Evolutionary conservation across 2,113 vertebrate genomes (phyloP), one percentile per base, ranked within the genome.

Genomic region (Lepisosteus oculatus): DNA sequence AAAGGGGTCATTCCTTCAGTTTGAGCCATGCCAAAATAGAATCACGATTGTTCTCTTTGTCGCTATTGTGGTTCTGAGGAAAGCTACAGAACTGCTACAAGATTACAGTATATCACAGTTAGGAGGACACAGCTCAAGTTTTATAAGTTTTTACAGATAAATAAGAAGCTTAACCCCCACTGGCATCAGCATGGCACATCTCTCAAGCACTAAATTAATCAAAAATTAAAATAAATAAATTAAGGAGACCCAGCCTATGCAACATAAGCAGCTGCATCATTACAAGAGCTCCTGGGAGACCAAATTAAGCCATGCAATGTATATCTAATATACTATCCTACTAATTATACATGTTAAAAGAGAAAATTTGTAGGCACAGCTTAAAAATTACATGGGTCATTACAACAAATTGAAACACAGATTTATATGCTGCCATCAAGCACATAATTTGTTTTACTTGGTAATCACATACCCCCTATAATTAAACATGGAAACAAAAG

Each of bases 301-400:
- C 86, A 84, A 88, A 89, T 90, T 89, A 91, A 86, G 85, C 78
- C 81, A n/a, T 72, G 68, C 72, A 85, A 89, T 86, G 84, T 90
- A 89, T 87, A 89, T 88, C 85, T 90, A 87, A 90, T 88, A 90
- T 80, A 85, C 81, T 80, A 78, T 80, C 85, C 79, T 85, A 83
- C 87, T 91, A 90, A 91, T 90, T 87, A 90, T 83, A 78, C 77
- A 77, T 69, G 84, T 84, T 87, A 87, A 89, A 86, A 55, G 86
- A 84, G 85, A 76, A 67, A 79, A 80, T 70, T 71, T 86, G 90
- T 87, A 84, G 87, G 81, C 86, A 82, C 80, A 78, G 87, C 87
- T 85, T 84, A 86, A 84, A 86, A 88, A 91, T 90, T 88, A 90
- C 88, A 88, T 72, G 78, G 86, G 87, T 89, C 89, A 88, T 91